Conservation (phyloP, 2,888 invertebrate genomes). For the Tenthredo livida region DNA sequence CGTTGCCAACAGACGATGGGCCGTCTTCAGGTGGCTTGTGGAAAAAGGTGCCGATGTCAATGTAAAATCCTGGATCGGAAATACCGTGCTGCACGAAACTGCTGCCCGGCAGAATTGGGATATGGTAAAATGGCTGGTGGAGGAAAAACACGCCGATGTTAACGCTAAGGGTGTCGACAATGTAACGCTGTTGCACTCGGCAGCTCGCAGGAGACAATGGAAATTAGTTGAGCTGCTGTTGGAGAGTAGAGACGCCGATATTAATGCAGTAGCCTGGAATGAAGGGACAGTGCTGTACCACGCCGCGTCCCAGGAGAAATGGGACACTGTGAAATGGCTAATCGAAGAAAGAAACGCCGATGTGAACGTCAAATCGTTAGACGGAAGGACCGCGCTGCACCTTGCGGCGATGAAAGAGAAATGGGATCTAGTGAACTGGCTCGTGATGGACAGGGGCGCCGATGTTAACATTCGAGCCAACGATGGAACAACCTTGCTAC, state of each 20-base stretch:
- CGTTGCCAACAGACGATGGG: background rate
- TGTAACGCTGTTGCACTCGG: background rate
- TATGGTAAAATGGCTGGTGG: background rate
- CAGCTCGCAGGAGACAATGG: background rate
- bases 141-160: background rate
- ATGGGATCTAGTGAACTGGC: slow-evolving; percentile 9
- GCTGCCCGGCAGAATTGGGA: background rate
- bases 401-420: background rate
- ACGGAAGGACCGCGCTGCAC: background rate
- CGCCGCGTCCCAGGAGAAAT: background rate
- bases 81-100: background rate
- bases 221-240: background rate
- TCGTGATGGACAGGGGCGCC: background rate
- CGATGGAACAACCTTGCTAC: background rate
- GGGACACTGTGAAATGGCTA: slow-evolving; percentile 28
- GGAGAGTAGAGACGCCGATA: background rate
- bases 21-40: background rate
- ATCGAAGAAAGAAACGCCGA: slow-evolving; percentile 8
- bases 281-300: background rate
- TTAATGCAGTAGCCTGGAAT: background rate
- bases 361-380: background rate
- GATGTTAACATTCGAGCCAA: slow-evolving; percentile 1
- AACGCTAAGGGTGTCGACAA: background rate
- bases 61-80: background rate
- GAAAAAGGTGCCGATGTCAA: background rate